These are phyloP conservation scores for Trissoscelio sp. DNA, from an alignment of 2,888 invertebrate genomes.

Conservation along the genomic window DNA sequence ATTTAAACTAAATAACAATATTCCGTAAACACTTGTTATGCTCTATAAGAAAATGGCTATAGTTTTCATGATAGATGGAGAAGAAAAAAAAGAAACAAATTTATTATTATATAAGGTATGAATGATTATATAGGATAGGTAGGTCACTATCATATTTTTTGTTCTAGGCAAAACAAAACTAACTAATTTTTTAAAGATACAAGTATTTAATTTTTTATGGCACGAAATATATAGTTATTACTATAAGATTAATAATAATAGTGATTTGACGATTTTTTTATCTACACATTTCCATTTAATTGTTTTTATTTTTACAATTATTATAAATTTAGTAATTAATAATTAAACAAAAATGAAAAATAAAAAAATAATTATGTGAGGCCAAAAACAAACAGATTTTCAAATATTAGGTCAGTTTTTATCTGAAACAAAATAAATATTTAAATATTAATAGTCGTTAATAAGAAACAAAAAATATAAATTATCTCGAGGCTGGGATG, in stretches of 20 bases:
- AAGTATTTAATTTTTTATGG: constrained; percentile 76
- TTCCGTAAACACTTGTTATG: constrained; percentile 73
- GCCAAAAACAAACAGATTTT: constrained; percentile 80
- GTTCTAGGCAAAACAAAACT: constrained; percentile 68
- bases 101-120: constrained; percentile 75
- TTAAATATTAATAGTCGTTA: constrained; percentile 73
- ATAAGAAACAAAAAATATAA: constrained; percentile 71
- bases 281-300: constrained; percentile 46
- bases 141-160: constrained; percentile 82
- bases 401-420: constrained; percentile 79
- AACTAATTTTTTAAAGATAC: constrained; percentile 77
- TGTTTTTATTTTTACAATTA: constrained; percentile 48
- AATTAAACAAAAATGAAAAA: constrained; percentile 43
- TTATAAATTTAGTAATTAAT: constrained; percentile 18
- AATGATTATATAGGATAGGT: constrained; percentile 80
- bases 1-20: constrained; percentile 37
- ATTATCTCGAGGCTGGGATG: constrained; percentile 75
- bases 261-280: constrained; percentile 36
- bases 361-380: constrained; percentile 71
- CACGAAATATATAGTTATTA: constrained; percentile 34
- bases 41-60: constrained; percentile 74
- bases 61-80: constrained; percentile 68
- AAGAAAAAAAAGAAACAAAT: constrained; percentile 57
- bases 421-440: constrained; percentile 73
- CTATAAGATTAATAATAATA: constrained; percentile 42